Base-by-base conservation (phyloP, 2,797 vertebrate species). In the Buphagus erythrorhynchus region DNA sequence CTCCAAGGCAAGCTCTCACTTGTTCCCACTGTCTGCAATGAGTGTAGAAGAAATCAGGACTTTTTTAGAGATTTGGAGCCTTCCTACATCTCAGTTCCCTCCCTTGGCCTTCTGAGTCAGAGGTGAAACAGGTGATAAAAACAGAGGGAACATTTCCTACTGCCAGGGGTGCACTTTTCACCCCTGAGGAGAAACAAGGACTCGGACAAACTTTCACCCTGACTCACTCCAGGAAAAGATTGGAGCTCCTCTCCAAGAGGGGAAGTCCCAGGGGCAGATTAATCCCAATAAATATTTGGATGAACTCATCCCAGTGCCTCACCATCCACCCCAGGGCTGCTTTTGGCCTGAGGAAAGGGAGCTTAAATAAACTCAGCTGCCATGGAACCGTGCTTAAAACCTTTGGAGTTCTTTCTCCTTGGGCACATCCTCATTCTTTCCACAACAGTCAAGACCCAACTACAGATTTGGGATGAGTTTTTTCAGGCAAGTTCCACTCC, bases 11-110 rank as follows among this genome's bases (percentile, higher is more conserved):
- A 52, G 29, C 12, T 49, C 77, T 38, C 38, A 17, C 9, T 0
- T 1, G 61, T 3, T 55, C 18, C 8, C 5, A 3, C 1, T 33
- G 20, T 9, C 54, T 77, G 40, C 48, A 62, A 3, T 0, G 8
- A 48, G 33, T 1, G 45, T 13, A 46, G 20, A 45, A 65, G 42
- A 63, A 77, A 65, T 46, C 62, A 26, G 5, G 5, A 15, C 3
- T 67, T 69, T 16, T 18, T 21, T 6, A 69, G 19, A 46, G 3
- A 19, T 55, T 65, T 72, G 36, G 25, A 31, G 31, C 57, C 36
- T 75, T 71, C 35, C 45, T 12, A 4, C 9, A 7, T 1, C 9
- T 25, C 42, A 65, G 15, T 36, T 25, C n/a, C 21, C 22, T 86
- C 15, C 66, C 14, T 49, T 33, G 21, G 58, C 45, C 29, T 46